phyloP scores from a whole-genome alignment of 2,113 vertebrate genomes.

The Vicugna pacos region DNA sequence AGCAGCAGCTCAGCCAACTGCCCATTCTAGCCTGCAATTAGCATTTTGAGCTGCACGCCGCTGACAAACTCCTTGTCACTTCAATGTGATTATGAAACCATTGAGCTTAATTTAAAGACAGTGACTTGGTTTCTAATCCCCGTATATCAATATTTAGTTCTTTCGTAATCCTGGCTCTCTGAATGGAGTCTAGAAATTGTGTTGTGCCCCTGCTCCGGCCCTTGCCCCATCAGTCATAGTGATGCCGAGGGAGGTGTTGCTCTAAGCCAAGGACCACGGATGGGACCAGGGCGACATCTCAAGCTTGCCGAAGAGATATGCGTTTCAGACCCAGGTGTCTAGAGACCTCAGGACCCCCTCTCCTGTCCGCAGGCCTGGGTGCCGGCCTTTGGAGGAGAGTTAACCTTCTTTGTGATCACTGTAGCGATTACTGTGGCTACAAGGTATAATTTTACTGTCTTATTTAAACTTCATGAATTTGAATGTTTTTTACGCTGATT shows the following conservation, averaged over 20 bases:
- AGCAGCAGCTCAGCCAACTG: conserved; percentile 68
- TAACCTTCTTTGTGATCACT: conserved; percentile 81
- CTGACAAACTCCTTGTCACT: conserved; percentile 73
- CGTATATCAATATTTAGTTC: conserved; percentile 70
- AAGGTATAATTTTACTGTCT: conserved; percentile 83
- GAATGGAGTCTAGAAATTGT: neutral
- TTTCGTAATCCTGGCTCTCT: conserved; percentile 49
- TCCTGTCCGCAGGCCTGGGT: neutral
- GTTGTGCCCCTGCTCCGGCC: neutral
- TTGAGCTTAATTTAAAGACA: conserved; percentile 75
- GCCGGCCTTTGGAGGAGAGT: neutral
- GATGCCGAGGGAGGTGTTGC: neutral
- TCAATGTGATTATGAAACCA: conserved; percentile 64
- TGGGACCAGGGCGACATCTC: neutral
- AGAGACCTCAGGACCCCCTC: neutral
- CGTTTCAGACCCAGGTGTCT: neutral
- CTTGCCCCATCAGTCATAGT: accelerated
- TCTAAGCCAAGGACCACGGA: neutral
- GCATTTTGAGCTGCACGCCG: conserved; percentile 75
- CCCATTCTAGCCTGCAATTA: conserved; percentile 81
- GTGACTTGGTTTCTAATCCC: conserved; percentile 78
- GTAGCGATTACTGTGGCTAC: conserved; percentile 73
- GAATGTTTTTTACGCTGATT: conserved; percentile 81
- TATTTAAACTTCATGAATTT: conserved; percentile 83
- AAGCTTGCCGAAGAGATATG: neutral